These are phyloP conservation scores for Clanis bilineata DNA, from an alignment of 2,888 invertebrate species.

Conservation along the genomic window DNA sequence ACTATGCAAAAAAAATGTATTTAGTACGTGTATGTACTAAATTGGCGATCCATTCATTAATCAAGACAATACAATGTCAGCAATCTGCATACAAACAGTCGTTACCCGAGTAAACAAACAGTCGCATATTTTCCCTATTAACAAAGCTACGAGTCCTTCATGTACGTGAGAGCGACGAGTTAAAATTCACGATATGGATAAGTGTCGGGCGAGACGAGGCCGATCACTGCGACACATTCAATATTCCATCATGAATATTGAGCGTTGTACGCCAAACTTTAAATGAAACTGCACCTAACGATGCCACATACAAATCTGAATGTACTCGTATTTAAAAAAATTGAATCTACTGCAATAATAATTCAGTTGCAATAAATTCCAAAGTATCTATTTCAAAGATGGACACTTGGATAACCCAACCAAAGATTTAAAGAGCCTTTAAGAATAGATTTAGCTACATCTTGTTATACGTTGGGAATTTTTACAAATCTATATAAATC, in stretches of 20 bases:
- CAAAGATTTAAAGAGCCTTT: too few species aligned
- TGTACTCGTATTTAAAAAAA: too few species aligned
- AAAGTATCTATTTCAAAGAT: too few species aligned
- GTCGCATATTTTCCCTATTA: not conserved
- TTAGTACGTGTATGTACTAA: too few species aligned
- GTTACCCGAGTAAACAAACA: not conserved
- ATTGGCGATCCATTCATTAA: too few species aligned
- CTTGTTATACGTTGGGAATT: too few species aligned
- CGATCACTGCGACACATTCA: constrained; percentile 6
- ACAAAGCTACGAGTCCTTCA: not conserved
- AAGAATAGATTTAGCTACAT: too few species aligned
- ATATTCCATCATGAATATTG: constrained; percentile 13
- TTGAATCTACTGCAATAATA: too few species aligned
- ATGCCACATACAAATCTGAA: not conserved
- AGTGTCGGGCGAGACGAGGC: not conserved
- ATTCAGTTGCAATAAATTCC: too few species aligned
- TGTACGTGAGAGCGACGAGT: not conserved
- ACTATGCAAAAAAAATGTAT: not conserved
- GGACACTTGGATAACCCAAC: too few species aligned
- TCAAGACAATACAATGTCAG: too few species aligned
- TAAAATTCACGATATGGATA: constrained; percentile 4
- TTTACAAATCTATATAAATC: too few species aligned
- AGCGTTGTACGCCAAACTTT: not conserved
- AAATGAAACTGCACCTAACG: not conserved
- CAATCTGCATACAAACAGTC: not conserved